These are phyloP conservation scores for Staurois parvus DNA, from an alignment of 2,797 vertebrate species.

Conservation along the genomic window DNA sequence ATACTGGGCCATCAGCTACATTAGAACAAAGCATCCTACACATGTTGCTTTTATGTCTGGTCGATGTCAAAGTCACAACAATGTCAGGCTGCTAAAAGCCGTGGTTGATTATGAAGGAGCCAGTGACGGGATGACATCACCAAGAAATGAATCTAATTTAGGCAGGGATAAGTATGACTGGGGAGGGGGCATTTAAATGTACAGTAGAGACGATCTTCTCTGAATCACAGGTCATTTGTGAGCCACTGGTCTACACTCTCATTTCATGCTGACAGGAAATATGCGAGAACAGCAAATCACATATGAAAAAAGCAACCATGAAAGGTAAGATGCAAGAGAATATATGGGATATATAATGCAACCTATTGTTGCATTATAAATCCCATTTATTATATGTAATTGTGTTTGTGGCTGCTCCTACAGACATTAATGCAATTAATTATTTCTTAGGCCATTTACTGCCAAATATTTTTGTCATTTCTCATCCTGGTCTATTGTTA, in stretches of 20 bases:
- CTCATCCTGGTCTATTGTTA: too few species aligned
- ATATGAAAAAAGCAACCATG: background rate
- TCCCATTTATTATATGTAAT: too few species aligned
- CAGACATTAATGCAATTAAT: background rate
- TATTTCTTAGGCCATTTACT: too few species aligned
- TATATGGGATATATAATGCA: background rate
- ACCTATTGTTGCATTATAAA: background rate
- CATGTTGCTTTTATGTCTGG: constrained; percentile 23
- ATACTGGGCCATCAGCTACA: constrained; percentile 10
- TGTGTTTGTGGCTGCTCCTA: background rate
- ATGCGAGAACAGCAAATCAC: constrained; percentile 37
- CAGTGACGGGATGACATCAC: constrained; percentile 68
- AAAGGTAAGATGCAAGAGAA: background rate
- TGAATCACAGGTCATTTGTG: constrained; percentile 46
- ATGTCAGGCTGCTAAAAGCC: constrained; percentile 68
- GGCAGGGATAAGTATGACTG: constrained; percentile 64
- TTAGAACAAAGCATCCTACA: constrained; percentile 34
- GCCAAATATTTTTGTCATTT: too few species aligned
- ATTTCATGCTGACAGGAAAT: constrained; percentile 23
- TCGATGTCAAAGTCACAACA: constrained; percentile 66
- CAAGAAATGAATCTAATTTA: constrained; percentile 73
- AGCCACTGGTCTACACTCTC: background rate
- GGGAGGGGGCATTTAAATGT: constrained; percentile 69
- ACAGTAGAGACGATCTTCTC: constrained; percentile 62
- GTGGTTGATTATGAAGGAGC: constrained; percentile 67